Base-by-base conservation (phyloP, 1,140 invertebrate species). In the Drosophila seguyi region DNA sequence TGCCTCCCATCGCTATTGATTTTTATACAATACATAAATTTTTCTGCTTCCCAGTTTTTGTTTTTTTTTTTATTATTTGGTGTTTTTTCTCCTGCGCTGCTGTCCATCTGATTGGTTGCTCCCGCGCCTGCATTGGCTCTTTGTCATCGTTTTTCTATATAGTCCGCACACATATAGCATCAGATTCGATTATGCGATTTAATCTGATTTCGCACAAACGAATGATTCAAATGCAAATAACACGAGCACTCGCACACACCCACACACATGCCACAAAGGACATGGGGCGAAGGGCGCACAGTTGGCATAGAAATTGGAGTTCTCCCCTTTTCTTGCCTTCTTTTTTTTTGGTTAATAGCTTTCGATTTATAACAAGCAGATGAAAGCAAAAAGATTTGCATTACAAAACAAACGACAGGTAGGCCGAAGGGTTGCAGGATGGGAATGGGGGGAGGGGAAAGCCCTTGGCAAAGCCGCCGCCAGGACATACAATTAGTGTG, bases 121-220 rank as follows among this genome's bases (percentile, higher is more conserved):
- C 62, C 67, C 59, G 55, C 65, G 85, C 77, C 86, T 81, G 86
- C 77, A 81, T 85, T 61, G 59, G 48, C 60, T 79, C 85, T 90
- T 90, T 90, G 85, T 90, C 85, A 90, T 85, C 85, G 68, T 71
- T 90, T 88, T 41, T 48, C 18, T 38, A 45, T 69, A 34, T 69
- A 38, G 31, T 44, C 34, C 5, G 27, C 47, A 60, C 29, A 69
- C 34, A 69, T 75, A 84, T 81, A 75, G 69, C 85, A 88, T 67
- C 79, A 90, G 86, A 90, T 90, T 90, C 85, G 85, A 90, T 90
- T 90, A 90, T 90, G 61, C 85, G 86, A 90, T 90, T 90, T 90
- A 90, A 90, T 90, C 85, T 90, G 85, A 90, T 90, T 90, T 90
- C 75, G 86, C 86, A 90, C 86, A 90, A 90, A 90, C 85, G 85